Evolutionary conservation across 2,888 invertebrate species (phyloP).

Genomic region (Cyrtodaria siliqua): DNA sequence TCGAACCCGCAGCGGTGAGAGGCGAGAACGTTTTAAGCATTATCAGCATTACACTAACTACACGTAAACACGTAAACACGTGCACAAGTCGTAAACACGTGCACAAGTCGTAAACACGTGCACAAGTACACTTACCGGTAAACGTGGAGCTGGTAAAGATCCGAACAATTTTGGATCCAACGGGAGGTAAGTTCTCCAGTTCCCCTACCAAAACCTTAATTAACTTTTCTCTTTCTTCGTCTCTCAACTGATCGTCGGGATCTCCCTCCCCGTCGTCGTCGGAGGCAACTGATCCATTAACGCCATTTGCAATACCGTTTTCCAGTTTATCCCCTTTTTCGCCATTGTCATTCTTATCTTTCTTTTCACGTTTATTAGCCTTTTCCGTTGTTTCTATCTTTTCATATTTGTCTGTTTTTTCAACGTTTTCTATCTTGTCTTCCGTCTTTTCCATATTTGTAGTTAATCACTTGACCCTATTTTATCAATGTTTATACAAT

Average conservation of each 20-base stretch:
- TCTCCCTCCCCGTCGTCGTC: constrained; percentile 52
- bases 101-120: no score
- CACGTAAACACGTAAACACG: no score
- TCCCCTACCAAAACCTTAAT: constrained; percentile 70
- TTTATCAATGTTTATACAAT: no score
- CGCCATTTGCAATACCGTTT: constrained; percentile 40
- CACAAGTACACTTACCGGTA: constrained; percentile 95
- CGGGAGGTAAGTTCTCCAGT: constrained; percentile 93
- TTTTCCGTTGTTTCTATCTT: constrained; percentile 16
- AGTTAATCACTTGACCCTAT: no score
- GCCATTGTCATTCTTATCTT: constrained; percentile 19
- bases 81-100: no score
- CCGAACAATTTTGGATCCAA: constrained; percentile 98
- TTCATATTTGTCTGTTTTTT: no score
- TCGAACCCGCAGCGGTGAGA: no score
- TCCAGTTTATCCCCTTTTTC: constrained; percentile 32
- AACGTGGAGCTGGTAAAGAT: constrained; percentile 99
- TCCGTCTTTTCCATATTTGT: no score
- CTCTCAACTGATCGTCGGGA: constrained; percentile 50
- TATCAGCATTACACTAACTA: no score
- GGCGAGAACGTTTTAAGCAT: no score
- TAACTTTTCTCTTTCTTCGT: constrained; percentile 74
- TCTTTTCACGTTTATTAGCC: constrained; percentile 8
- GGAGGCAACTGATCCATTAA: constrained; percentile 45
- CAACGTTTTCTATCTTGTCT: no score